These are phyloP conservation scores for Coleophora flavipennella DNA, from an alignment of 2,888 invertebrate genomes.

Conservation along the genomic window DNA sequence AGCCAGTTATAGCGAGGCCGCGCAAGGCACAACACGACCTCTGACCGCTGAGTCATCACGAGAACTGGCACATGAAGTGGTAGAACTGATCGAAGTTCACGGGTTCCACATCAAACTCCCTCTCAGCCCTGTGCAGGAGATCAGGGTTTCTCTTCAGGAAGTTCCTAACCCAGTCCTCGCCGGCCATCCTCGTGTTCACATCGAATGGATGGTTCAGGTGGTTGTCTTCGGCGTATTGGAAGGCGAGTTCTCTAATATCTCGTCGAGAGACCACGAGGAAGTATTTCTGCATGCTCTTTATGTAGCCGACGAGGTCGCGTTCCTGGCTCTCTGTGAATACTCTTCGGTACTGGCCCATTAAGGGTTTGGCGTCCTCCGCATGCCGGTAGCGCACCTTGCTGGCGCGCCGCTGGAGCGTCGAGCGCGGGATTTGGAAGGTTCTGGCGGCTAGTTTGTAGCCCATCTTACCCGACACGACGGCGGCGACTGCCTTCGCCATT, in stretches of 20 bases:
- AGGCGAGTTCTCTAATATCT: slow-evolving; percentile 63
- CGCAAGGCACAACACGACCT: no score
- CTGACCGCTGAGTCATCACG: slow-evolving; percentile 35
- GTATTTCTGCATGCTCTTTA: slow-evolving; percentile 64
- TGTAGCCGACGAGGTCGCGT: slow-evolving; percentile 62
- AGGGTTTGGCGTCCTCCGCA: slow-evolving; percentile 56
- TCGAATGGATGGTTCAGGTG: slow-evolving; percentile 60
- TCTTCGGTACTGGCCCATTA: slow-evolving; percentile 63
- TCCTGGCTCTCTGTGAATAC: slow-evolving; percentile 66
- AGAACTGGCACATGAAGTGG: slow-evolving; percentile 64
- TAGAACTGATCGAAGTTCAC: slow-evolving; percentile 68
- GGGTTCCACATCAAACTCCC: slow-evolving; percentile 52
- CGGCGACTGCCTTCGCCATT: slow-evolving; percentile 65
- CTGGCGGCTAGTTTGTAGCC: slow-evolving; percentile 64
- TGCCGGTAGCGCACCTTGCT: slow-evolving; percentile 61
- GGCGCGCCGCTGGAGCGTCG: slow-evolving; percentile 61
- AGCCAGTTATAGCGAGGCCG: no score
- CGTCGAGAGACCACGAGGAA: slow-evolving; percentile 64
- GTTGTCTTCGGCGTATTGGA: slow-evolving; percentile 64
- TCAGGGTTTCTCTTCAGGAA: slow-evolving; percentile 65
- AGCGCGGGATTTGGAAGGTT: slow-evolving; percentile 64
- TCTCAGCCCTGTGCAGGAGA: slow-evolving; percentile 47
- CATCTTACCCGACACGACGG: slow-evolving; percentile 66
- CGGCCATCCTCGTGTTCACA: slow-evolving; percentile 62
- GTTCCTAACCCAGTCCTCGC: slow-evolving; percentile 66